These are phyloP conservation scores for Ormyrus labotus DNA, from an alignment of 2,888 invertebrate genomes.

Conservation along the genomic window DNA sequence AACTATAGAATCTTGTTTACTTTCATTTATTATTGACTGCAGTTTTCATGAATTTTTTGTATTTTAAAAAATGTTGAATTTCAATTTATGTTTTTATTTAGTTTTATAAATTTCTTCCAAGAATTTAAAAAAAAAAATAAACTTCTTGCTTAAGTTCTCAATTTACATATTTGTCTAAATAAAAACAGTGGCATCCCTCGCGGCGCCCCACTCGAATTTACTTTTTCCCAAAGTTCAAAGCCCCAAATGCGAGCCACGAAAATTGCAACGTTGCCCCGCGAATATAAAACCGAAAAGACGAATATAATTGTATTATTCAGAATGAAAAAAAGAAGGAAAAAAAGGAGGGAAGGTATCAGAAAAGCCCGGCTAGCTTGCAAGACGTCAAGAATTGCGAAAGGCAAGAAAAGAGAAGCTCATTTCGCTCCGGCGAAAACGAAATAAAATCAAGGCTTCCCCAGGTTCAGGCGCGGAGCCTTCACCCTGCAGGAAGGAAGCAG, in stretches of 20 bases:
- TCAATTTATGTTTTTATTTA: no score
- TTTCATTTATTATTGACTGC: no score
- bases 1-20: no score
- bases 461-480: neutral
- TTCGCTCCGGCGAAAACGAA: conserved; percentile 19
- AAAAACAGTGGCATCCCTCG: no score
- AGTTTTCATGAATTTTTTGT: no score
- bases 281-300: neutral
- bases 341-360: neutral
- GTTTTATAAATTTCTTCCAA: no score
- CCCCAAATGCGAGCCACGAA: neutral
- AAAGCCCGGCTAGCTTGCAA: no score
- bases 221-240: neutral
- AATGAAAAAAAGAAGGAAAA: neutral
- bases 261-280: neutral
- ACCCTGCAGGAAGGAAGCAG: conserved; percentile 23
- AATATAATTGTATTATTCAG: conserved; percentile 15
- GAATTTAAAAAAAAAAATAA: no score
- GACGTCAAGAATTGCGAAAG: no score
- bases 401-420: conserved; percentile 32
- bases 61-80: no score
- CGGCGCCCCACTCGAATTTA: neutral
- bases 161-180: no score
- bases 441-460: conserved; percentile 32
- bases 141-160: no score